Base-by-base conservation (phyloP, 2,888 invertebrate genomes). In the Sminthurides aquaticus region DNA sequence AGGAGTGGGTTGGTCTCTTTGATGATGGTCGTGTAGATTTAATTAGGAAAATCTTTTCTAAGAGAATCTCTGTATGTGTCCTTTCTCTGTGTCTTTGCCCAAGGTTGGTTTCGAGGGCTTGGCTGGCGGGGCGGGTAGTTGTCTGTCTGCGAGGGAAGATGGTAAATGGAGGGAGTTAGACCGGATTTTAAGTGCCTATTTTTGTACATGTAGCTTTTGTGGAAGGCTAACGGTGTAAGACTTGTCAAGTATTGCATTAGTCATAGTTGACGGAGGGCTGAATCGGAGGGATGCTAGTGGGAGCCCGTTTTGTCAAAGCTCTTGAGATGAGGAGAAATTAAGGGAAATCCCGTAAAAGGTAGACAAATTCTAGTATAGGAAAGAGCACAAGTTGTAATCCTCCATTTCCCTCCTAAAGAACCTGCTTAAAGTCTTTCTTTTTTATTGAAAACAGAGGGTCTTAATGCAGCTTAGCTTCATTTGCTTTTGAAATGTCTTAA, bases 11-110 rank as follows among this genome's bases (percentile, higher is more conserved):
- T 34, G 43, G 43, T 34, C 15, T 34, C 43, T 34, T 34, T 34
- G 43, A 34, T 34, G 43, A 34, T 34, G 43, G 43, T 34, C 43
- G 43, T 58, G 34, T 58, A 34, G 58, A 58, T 58, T 58, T 58
- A 58, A 58, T 58, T 58, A 58, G 58, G 58, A 58, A 58, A 58
- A 58, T 58, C 58, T 58, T 58, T 58, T 58, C 58, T 58, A 20
- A 57, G 58, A 58, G 15, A 5, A 34, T 34, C 15, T 5, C 43
- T 34, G 43, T 15, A 58, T 58, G 24, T 58, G 58, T 58, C 34
- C 11, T 58, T 28, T 58, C 58, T 43, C 22, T 11, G 20, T 58
- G 11, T 56, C 24, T 25, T 20, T 26, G 56, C 25, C 56, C 26
- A 56, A 5, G 5, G n/a, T 52, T 52, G 22, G n/a, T n/a, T n/a